Percentiles rank a stretch among this genome's conserved stretches.
Evolutionary conservation across 2,888 invertebrate species (phyloP).

Genomic region (Ctena decussata): DNA sequence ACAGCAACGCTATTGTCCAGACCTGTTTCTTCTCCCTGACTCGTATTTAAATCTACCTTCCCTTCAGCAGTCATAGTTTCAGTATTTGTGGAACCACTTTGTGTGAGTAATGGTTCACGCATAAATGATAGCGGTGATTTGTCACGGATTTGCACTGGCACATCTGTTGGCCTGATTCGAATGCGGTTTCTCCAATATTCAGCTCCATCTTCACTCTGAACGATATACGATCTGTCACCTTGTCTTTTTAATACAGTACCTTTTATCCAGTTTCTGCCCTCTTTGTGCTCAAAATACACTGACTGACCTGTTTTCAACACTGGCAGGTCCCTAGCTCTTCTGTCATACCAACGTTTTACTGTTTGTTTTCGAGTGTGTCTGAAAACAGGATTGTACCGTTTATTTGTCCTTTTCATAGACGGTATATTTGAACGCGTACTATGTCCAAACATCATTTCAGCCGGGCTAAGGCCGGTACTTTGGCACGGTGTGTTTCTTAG

Average conservation of each 20-base stretch:
- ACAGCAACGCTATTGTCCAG: too few relatives aligned
- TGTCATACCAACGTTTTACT: not conserved
- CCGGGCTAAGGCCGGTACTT: slow-evolving; percentile 50
- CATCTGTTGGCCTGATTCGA: slow-evolving; percentile 18
- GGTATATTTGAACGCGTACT: slow-evolving; percentile 43
- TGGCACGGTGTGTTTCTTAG: slow-evolving; percentile 61
- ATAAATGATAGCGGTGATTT: not conserved
- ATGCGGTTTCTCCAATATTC: slow-evolving; percentile 34
- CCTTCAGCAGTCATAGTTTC: too few relatives aligned
- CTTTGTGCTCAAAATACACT: not conserved
- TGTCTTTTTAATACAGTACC: not conserved
- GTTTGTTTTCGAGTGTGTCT: not conserved
- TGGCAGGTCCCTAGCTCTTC: slow-evolving; percentile 3
- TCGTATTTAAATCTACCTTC: too few relatives aligned
- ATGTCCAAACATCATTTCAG: slow-evolving; percentile 50
- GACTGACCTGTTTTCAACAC: not conserved
- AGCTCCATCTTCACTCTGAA: not conserved
- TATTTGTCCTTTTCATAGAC: not conserved
- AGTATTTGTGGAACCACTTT: too few relatives aligned
- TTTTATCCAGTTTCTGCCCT: not conserved
- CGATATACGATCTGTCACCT: not conserved
- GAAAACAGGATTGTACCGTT: not conserved
- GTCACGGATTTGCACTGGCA: not conserved
- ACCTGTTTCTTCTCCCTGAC: too few relatives aligned
- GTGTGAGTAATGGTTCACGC: too few relatives aligned